Evolutionary conservation across 2,888 invertebrate species (phyloP).

Genomic region (Lamellibrachia satsuma): DNA sequence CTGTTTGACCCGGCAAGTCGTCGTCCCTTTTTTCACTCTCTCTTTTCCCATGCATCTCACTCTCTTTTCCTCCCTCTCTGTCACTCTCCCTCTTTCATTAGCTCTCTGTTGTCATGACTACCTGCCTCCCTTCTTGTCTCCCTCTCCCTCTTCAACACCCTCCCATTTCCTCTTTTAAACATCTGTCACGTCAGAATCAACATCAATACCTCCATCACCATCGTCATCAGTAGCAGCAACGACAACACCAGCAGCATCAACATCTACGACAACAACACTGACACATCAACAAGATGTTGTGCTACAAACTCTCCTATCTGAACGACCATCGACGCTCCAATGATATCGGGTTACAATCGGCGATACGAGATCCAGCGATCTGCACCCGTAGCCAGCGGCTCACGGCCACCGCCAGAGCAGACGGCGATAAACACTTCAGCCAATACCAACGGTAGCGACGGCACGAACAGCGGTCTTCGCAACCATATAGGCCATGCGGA

Average conservation of each 20-base stretch:
- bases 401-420: background rate
- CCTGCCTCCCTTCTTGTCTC: background rate
- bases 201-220: background rate
- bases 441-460: background rate
- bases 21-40: background rate
- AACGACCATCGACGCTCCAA: background rate
- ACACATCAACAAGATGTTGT: background rate
- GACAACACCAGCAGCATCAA: background rate
- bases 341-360: background rate
- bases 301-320: slow-evolving; percentile 1
- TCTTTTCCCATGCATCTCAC: background rate
- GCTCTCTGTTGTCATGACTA: no score
- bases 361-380: background rate
- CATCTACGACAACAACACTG: background rate
- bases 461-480: background rate
- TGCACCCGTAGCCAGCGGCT: background rate
- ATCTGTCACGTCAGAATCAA: background rate
- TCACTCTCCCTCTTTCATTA: background rate
- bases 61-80: background rate
- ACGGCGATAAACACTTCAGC: background rate
- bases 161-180: background rate
- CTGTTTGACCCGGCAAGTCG: background rate
- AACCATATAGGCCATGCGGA: background rate
- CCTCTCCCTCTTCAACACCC: background rate
- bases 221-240: background rate